phyloP scores from a whole-genome alignment of 1,140 invertebrate species.

The Gonatopus flavifemur region DNA sequence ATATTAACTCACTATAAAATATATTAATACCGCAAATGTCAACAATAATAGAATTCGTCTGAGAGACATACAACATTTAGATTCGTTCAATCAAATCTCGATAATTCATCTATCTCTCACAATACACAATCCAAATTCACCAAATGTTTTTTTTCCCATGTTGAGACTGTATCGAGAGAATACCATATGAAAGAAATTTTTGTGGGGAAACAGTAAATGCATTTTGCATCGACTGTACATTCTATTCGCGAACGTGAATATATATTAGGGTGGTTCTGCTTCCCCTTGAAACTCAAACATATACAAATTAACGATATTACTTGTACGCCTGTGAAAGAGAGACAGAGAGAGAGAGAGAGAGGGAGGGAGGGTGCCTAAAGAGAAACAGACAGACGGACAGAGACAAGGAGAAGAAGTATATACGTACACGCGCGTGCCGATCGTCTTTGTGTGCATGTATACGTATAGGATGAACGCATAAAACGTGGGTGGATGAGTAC shows the following conservation, averaged over 20 bases:
- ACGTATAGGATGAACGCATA: slow-evolving; percentile 36
- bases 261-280: slow-evolving; percentile 53
- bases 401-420: too few species aligned
- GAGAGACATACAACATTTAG: too few species aligned
- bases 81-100: too few species aligned
- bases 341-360: background rate
- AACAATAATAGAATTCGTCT: too few species aligned
- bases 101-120: too few species aligned
- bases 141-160: too few species aligned
- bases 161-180: too few species aligned
- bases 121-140: too few species aligned
- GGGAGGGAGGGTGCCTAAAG: too few species aligned
- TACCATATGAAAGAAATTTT: slow-evolving; percentile 12
- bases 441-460: slow-evolving; percentile 40
- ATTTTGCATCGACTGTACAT: slow-evolving; percentile 49
- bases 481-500: slow-evolving; percentile 20
- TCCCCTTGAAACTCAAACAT: slow-evolving; percentile 53
- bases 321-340: too few species aligned
- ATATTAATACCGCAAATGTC: too few species aligned
- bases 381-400: slow-evolving; percentile 10
- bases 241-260: slow-evolving; percentile 49
- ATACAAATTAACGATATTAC: slow-evolving; percentile 56
- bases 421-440: slow-evolving; percentile 24
- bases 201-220: slow-evolving; percentile 32
- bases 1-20: too few species aligned